Evolutionary conservation across 2,888 invertebrate genomes (phyloP).

Genomic region (Agrypnus murinus): DNA sequence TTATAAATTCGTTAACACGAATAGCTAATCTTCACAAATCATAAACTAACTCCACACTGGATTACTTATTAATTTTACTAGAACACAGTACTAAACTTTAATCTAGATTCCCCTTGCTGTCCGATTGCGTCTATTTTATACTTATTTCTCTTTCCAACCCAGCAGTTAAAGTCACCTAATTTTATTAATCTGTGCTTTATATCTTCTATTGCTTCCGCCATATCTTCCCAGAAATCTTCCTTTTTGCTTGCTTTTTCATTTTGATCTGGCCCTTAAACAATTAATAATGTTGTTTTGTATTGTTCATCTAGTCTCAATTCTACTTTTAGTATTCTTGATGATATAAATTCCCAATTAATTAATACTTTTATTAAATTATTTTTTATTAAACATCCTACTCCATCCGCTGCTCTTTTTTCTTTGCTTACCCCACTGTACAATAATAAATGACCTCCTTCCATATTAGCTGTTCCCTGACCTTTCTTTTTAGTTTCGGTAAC

Average conservation of each 20-base stretch:
- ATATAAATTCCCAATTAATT: too few species aligned
- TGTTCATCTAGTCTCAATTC: not conserved
- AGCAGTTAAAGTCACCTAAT: too few species aligned
- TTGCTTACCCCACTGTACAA: not conserved
- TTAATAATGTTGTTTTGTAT: not conserved
- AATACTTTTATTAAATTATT: not conserved
- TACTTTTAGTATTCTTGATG: too few species aligned
- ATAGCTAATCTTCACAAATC: too few species aligned
- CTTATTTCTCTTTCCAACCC: too few species aligned
- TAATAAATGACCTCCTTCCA: constrained; percentile 13
- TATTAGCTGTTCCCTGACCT: too few species aligned
- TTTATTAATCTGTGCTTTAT: not conserved
- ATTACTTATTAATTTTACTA: too few species aligned
- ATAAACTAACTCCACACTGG: too few species aligned
- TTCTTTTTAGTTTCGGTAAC: too few species aligned
- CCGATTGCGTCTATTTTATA: not conserved
- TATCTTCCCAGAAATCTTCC: not conserved
- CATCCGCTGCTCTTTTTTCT: not conserved
- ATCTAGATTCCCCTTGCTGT: not conserved
- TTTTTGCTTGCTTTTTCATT: not conserved
- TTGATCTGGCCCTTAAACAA: not conserved
- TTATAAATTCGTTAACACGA: too few species aligned
- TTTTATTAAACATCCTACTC: constrained; percentile 4
- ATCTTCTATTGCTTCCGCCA: not conserved
- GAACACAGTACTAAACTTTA: too few species aligned